Percentiles rank a stretch among this genome's conserved stretches.
phyloP scores from a whole-genome alignment of 1,140 invertebrate genomes.

The Diorhabda carinulata region DNA sequence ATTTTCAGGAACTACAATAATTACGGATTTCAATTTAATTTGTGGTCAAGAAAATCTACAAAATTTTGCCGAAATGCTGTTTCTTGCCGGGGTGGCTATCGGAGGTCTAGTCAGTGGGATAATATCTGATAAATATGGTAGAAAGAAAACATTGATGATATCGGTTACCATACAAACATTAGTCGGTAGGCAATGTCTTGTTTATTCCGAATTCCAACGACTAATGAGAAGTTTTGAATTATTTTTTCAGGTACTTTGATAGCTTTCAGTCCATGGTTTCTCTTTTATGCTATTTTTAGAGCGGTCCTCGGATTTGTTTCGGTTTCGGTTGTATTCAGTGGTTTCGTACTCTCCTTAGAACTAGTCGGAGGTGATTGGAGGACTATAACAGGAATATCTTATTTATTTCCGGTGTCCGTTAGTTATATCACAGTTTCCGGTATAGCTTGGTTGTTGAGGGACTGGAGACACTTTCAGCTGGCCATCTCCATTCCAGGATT shows the following conservation, averaged over 20 bases:
- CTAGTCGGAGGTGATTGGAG: constrained; percentile 71
- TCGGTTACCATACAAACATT: constrained; percentile 65
- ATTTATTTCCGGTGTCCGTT: constrained; percentile 66
- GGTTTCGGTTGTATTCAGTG: constrained; percentile 68
- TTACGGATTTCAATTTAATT: constrained; percentile 63
- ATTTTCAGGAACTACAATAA: constrained; percentile 56
- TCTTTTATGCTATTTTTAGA: constrained; percentile 60
- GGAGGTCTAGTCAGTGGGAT: constrained; percentile 67
- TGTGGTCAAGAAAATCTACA: constrained; percentile 61
- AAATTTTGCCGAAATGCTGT: constrained; percentile 65
- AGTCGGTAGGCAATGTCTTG: constrained; percentile 48
- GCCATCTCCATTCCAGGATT: constrained; percentile 67
- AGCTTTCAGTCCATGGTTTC: constrained; percentile 60
- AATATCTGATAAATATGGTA: constrained; percentile 71
- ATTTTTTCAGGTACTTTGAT: constrained; percentile 53
- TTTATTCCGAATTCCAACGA: neutral
- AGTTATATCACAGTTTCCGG: constrained; percentile 70
- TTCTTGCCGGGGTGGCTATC: constrained; percentile 63
- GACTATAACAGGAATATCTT: constrained; percentile 67
- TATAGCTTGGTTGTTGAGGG: constrained; percentile 64
- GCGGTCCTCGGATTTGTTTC: constrained; percentile 64
- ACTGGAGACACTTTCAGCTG: constrained; percentile 71
- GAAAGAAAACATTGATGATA: constrained; percentile 69
- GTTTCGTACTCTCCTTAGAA: constrained; percentile 68
- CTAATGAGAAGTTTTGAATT: neutral